These are phyloP conservation scores for Sebastes oblongus DNA, from an alignment of 2,797 vertebrate species.

Conservation along the genomic window DNA sequence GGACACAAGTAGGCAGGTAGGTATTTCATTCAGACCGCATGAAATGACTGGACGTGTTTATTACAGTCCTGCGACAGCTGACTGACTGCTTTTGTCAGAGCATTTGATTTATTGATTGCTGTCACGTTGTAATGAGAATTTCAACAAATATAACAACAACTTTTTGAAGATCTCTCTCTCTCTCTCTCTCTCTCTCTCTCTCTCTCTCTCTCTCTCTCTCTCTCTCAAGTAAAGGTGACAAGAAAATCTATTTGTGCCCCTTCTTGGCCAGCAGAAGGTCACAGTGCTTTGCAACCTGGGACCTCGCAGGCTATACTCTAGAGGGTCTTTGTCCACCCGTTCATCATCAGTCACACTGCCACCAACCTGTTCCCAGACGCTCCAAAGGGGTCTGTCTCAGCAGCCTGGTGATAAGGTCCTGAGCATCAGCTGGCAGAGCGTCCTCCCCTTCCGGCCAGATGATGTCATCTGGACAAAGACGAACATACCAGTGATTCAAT, in stretches of 20 bases:
- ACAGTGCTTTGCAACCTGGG: not conserved
- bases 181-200: too few relatives aligned
- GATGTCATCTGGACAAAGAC: slow-evolving; percentile 87
- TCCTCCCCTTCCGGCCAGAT: slow-evolving; percentile 96
- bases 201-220: not conserved
- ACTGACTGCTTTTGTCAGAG: too few relatives aligned
- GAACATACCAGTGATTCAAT: not conserved
- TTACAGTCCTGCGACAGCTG: too few relatives aligned
- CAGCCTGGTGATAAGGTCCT: slow-evolving; percentile 91
- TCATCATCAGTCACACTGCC: slow-evolving; percentile 54
- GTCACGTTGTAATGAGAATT: too few relatives aligned
- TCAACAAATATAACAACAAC: too few relatives aligned
- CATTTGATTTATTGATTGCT: too few relatives aligned
- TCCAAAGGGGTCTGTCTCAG: slow-evolving; percentile 93
- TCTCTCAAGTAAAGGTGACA: not conserved
- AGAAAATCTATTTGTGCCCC: not conserved
- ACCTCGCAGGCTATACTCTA: not conserved
- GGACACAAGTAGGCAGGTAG: too few relatives aligned
- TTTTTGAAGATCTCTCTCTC: too few relatives aligned
- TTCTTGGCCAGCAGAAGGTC: not conserved
- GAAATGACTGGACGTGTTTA: too few relatives aligned
- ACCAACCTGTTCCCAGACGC: slow-evolving; percentile 91
- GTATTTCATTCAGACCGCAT: too few relatives aligned
- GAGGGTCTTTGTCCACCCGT: not conserved
- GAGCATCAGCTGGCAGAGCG: slow-evolving; percentile 88